Evolutionary conservation across 2,888 invertebrate species (phyloP).

Genomic region (Perizoma affinitatum): DNA sequence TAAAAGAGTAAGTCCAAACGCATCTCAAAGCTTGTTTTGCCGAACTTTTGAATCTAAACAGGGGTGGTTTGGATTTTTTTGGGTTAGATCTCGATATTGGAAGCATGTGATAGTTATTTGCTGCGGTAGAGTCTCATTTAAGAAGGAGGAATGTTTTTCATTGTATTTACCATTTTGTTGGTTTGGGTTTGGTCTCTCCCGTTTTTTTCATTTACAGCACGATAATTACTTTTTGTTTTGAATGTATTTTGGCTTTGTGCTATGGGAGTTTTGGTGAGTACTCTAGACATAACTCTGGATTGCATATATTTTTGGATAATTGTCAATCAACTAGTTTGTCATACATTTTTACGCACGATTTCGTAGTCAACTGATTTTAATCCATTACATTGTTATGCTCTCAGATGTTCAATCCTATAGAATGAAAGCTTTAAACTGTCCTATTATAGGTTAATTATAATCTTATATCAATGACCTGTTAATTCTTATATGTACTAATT

Average conservation of each 20-base stretch:
- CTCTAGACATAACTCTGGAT: conserved; percentile 32
- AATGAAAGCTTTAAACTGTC: too few relatives aligned
- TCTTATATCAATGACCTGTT: too few relatives aligned
- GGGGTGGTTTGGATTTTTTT: conserved; percentile 52
- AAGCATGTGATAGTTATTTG: conserved; percentile 45
- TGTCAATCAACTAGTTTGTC: neutral
- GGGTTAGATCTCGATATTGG: conserved; percentile 42
- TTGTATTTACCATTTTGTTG: conserved; percentile 30
- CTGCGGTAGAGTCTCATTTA: conserved; percentile 24
- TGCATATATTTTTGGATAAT: neutral
- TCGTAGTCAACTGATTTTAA: neutral
- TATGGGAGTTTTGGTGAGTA: conserved; percentile 44
- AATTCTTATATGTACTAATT: too few relatives aligned
- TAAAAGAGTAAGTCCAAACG: conserved; percentile 73
- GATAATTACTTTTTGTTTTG: conserved; percentile 15
- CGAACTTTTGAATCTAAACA: conserved; percentile 54
- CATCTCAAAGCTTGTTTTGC: conserved; percentile 67
- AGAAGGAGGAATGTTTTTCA: conserved; percentile 18
- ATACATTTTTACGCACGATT: too few relatives aligned
- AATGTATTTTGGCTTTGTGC: conserved; percentile 10
- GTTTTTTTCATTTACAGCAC: conserved; percentile 28
- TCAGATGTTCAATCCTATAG: too few relatives aligned
- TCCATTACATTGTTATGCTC: too few relatives aligned
- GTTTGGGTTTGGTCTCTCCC: conserved; percentile 30
- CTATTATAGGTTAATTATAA: too few relatives aligned